Evolutionary conservation across 1,140 invertebrate species (phyloP).

Genomic region (Cotesia chilonis): DNA sequence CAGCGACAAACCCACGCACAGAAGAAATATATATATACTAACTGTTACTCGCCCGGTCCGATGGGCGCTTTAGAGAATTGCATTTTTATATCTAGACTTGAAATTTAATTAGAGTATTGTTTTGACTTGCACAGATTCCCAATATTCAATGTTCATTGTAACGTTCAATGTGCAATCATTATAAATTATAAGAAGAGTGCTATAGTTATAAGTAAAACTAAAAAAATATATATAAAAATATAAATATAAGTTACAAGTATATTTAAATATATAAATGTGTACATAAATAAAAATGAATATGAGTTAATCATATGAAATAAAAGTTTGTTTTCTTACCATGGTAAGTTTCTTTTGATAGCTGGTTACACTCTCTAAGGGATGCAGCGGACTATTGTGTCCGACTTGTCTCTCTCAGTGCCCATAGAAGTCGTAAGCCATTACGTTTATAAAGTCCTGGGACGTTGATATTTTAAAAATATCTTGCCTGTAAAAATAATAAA

Average conservation of each 20-base stretch:
- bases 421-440: slow-evolving; percentile 96
- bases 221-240: slow-evolving; percentile 4
- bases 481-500: slow-evolving; percentile 67
- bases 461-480: slow-evolving; percentile 94
- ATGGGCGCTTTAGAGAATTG: too few species aligned
- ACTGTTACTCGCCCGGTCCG: too few species aligned
- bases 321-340: slow-evolving; percentile 71
- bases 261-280: neutral
- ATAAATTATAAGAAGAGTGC: neutral
- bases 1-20: too few species aligned
- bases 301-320: neutral
- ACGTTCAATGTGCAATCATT: too few species aligned
- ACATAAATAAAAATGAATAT: slow-evolving; percentile 6
- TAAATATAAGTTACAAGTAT: neutral
- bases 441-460: slow-evolving; percentile 92
- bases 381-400: slow-evolving; percentile 91
- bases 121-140: too few species aligned
- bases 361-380: slow-evolving; percentile 86
- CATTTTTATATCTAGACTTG: too few species aligned
- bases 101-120: too few species aligned
- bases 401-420: slow-evolving; percentile 92
- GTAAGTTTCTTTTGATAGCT: slow-evolving; percentile 91
- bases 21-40: too few species aligned
- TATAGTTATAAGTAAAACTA: slow-evolving; percentile 7
- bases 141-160: too few species aligned